Conservation (phyloP, 2,797 vertebrate species). For the Jordanella pulchra region DNA sequence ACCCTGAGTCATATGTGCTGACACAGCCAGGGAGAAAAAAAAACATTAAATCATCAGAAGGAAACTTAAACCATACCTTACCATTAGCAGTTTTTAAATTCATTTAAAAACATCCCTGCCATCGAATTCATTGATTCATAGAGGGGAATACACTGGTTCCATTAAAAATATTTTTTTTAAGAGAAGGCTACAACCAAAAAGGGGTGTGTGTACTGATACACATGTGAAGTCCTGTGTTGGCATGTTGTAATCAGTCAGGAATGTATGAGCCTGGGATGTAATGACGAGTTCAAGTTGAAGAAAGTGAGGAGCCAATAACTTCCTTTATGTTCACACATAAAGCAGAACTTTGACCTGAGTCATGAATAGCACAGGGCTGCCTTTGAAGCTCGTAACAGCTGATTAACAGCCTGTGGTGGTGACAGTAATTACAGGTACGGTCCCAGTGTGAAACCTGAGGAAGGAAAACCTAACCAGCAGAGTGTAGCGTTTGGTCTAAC, state of each 20-base stretch:
- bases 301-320: not conserved
- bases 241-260: slow-evolving; percentile 14
- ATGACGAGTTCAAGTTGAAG: slow-evolving; percentile 4
- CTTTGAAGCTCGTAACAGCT: slow-evolving; percentile 27
- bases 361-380: not conserved
- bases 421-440: slow-evolving; percentile 43
- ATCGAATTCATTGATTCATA: not conserved
- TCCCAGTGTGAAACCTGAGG: slow-evolving; percentile 25
- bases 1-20: slow-evolving; percentile 45
- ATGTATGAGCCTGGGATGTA: slow-evolving; percentile 7
- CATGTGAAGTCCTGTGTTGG: slow-evolving; percentile 7
- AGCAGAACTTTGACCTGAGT: slow-evolving; percentile 17
- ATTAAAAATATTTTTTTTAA: not conserved
- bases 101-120: not conserved
- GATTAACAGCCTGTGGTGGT: slow-evolving; percentile 16
- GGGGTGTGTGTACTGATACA: not conserved
- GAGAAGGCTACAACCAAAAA: not conserved
- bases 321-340: not conserved
- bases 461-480: slow-evolving; percentile 10
- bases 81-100: not conserved
- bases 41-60: slow-evolving; percentile 10
- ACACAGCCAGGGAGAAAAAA: slow-evolving; percentile 24
- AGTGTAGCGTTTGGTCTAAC: not conserved
- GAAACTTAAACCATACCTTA: slow-evolving; percentile 39
- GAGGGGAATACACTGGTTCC: not conserved